Conservation (phyloP, 2,797 vertebrate genomes). For the Hirundo rustica region DNA sequence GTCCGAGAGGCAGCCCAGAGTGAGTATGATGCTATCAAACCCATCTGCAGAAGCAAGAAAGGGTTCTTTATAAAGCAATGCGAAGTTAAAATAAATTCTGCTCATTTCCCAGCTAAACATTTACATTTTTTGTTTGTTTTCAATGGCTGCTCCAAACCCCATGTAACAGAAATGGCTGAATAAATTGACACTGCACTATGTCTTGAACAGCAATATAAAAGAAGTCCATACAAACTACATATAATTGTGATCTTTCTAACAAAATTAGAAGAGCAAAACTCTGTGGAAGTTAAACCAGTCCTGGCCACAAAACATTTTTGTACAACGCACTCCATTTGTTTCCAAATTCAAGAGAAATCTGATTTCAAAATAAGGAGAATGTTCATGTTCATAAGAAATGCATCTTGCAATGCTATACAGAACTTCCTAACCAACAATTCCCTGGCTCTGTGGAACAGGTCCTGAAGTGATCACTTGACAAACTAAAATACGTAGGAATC, state of each 20-base stretch:
- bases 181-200: neutral
- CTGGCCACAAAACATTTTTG: neutral
- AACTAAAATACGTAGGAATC: neutral
- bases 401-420: neutral
- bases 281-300: neutral
- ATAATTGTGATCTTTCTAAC: neutral
- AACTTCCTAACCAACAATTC: neutral
- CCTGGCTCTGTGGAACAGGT: neutral
- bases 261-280: neutral
- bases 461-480: neutral
- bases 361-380: neutral
- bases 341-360: neutral
- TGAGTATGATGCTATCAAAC: constrained; percentile 86
- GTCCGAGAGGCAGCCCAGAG: constrained; percentile 92
- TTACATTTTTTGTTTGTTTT: neutral
- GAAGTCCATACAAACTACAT: neutral
- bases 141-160: neutral
- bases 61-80: neutral
- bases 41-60: constrained; percentile 78
- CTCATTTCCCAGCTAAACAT: neutral
- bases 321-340: neutral
- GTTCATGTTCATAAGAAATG: neutral
- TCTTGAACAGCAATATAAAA: neutral
- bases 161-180: neutral
- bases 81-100: neutral